Evolutionary conservation across 2,888 invertebrate species (phyloP), one percentile per base, ranked within the genome.

Genomic region (Drosophila testacea): DNA sequence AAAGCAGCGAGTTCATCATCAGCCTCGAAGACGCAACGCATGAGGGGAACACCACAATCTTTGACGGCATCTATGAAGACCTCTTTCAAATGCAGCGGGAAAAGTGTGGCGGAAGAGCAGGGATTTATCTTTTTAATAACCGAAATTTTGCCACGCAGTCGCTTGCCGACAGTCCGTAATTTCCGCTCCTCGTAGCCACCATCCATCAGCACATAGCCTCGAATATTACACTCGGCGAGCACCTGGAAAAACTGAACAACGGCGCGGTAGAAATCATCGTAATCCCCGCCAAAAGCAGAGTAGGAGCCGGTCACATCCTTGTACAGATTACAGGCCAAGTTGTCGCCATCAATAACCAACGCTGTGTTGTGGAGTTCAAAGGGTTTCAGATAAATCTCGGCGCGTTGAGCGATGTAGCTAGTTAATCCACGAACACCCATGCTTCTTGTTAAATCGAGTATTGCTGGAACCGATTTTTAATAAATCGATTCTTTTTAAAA

Each of bases 341-440:
- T 96, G 88, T 96, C 95, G 0, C 97, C 98, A 92, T 98, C 98
- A 47, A 98, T 95, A 3, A 97, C 94, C 13, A 97, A 91, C 77
- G 94, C 93, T 13, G 94, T 94, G 83, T 96, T 94, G 76, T 95
- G 94, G 7, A 97, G 93, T 70, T 95, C 93, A 82, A 94, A 94
- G 7, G 94, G 90, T 85, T 95, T 93, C 48, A 97, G 93, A 88
- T 95, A 96, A 41, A 93, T 91, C 71, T 95, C 94, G 32, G 95
- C 94, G 83, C 95, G 94, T 71, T 93, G 93, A 36, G 95, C 94
- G 70, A 97, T 95, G 81, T 95, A 97, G 0, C 96, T 96, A 11
- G 97, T 97, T 66, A 98, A 93, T 41, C 98, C 98, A 60, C 95
- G 94, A 6, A 98, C 96, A 9, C 98, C 98, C 98, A 98, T 96